Conservation (phyloP, 1,140 invertebrate species). For the Hylaeus anthracinus region DNA sequence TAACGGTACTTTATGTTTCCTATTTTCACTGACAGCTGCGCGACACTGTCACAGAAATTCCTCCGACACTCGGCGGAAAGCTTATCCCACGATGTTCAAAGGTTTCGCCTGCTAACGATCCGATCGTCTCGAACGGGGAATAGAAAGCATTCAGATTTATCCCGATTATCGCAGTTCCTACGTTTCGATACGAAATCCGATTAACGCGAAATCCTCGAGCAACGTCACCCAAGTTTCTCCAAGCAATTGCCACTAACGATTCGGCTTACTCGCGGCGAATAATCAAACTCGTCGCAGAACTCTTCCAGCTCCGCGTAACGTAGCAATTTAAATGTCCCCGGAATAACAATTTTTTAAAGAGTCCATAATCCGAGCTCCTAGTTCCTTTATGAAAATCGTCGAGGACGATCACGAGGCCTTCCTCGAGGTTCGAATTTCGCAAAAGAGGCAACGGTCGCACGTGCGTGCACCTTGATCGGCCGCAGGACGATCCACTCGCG, state of each 20-base stretch:
- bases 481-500: slow-evolving; percentile 2
- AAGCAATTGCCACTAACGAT: too few relatives aligned
- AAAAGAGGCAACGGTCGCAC: not conserved
- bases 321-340: too few relatives aligned
- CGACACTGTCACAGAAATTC: slow-evolving; percentile 34
- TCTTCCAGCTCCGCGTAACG: too few relatives aligned
- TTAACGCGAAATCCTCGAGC: not conserved
- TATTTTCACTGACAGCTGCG: slow-evolving; percentile 36
- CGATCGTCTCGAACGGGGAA: not conserved
- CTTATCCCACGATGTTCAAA: not conserved
- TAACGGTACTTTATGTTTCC: slow-evolving; percentile 56
- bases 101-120: not conserved
- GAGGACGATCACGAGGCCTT: slow-evolving; percentile 26
- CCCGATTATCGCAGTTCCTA: too few relatives aligned
- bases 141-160: not conserved
- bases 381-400: not conserved
- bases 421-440: slow-evolving; percentile 2
- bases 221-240: too few relatives aligned
- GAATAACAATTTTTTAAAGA: too few relatives aligned
- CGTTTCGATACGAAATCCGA: not conserved
- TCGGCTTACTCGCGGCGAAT: too few relatives aligned
- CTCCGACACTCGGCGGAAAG: not conserved
- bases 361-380: too few relatives aligned
- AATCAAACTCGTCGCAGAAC: too few relatives aligned
- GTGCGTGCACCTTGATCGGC: slow-evolving; percentile 29